phyloP scores from a whole-genome alignment of 2,888 invertebrate species.

The Cancer borealis region DNA sequence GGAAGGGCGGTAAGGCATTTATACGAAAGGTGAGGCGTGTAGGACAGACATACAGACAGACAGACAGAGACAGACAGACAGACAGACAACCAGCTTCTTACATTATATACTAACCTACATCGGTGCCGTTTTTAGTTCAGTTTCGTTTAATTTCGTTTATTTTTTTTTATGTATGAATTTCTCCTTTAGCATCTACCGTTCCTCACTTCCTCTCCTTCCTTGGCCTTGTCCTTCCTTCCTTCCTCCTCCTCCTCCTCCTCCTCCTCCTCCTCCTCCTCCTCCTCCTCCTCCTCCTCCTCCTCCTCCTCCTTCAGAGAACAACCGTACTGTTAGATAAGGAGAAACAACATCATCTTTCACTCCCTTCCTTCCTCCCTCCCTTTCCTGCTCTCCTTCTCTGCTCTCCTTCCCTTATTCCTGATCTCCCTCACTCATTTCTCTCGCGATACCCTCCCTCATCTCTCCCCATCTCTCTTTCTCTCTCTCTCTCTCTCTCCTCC shows the following conservation, averaged over 20 bases:
- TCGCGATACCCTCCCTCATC: no score
- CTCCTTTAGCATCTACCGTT: background rate
- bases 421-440: background rate
- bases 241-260: background rate
- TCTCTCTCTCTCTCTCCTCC: background rate
- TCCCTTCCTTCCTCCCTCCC: background rate
- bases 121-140: no score
- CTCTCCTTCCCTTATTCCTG: background rate
- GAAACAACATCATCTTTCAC: background rate
- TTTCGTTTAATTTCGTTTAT: no score
- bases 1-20: background rate
- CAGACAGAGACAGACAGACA: no score
- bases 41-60: no score
- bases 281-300: background rate
- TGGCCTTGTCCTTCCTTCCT: background rate
- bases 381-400: slow-evolving; percentile 22
- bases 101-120: no score
- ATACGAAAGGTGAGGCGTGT: background rate
- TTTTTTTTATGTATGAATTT: no score
- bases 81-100: no score
- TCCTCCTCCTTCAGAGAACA: background rate
- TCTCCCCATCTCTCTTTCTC: background rate
- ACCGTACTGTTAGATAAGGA: no score
- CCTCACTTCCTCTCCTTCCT: background rate
- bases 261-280: background rate